Conservation (phyloP, 2,797 vertebrate species). For the Botia almorhae region DNA sequence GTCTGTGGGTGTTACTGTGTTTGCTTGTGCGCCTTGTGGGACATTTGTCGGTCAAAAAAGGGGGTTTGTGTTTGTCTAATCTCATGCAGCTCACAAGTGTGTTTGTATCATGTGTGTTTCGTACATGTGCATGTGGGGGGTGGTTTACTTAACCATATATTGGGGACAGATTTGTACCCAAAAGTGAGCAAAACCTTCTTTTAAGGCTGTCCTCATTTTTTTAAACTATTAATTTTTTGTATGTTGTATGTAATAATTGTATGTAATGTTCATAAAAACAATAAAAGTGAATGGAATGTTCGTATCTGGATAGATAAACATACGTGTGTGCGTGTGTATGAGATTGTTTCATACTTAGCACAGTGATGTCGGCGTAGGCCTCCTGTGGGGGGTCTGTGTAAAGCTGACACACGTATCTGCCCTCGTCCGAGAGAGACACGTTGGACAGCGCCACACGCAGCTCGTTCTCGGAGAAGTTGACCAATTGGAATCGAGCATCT, state of each 20-base stretch:
- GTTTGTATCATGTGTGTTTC: neutral
- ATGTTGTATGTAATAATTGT: no score
- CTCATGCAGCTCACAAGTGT: neutral
- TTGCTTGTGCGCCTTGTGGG: conserved; percentile 29
- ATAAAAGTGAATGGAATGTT: no score
- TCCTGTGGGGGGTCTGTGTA: conserved; percentile 98
- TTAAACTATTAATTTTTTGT: no score
- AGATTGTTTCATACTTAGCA: conserved; percentile 84
- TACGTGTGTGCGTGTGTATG: conserved; percentile 12
- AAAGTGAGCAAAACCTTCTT: no score
- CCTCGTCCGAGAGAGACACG: conserved; percentile 94
- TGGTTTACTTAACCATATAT: no score
- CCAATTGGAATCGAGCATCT: conserved; percentile 96
- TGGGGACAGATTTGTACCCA: no score
- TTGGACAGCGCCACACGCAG: conserved; percentile 95
- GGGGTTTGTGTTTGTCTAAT: conserved; percentile 37
- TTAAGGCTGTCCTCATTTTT: no score
- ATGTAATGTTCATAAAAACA: no score
- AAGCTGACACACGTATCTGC: conserved; percentile 96
- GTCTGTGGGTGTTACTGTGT: conserved; percentile 16
- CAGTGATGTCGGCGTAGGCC: conserved; percentile 94
- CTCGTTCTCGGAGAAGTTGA: conserved; percentile 99
- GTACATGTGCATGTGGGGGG: neutral
- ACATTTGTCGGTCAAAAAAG: conserved; percentile 16
- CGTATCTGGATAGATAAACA: neutral